Evolutionary conservation across 1,140 invertebrate species (phyloP).

Genomic region (Dinoponera quadriceps): DNA sequence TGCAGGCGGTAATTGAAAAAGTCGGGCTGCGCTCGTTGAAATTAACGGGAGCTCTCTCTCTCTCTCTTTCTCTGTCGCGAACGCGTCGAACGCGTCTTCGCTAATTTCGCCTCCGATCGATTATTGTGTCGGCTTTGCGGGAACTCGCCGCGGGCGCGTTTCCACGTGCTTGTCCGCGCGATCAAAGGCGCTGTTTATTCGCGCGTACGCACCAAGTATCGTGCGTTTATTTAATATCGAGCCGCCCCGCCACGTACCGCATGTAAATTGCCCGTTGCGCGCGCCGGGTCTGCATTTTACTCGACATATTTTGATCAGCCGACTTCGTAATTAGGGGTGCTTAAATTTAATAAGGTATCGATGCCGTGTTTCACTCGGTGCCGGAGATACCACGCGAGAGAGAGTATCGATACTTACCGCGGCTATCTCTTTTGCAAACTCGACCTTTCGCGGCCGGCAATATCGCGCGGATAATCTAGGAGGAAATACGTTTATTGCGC

Average conservation of each 20-base stretch:
- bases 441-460: conserved; percentile 26
- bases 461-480: conserved; percentile 23
- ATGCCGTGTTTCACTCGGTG: conserved; percentile 26
- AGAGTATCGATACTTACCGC: neutral
- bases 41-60: neutral
- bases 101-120: conserved; percentile 36
- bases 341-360: conserved; percentile 48
- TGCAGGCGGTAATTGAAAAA: neutral
- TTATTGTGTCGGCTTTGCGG: conserved; percentile 18
- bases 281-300: conserved; percentile 21
- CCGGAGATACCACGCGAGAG: neutral
- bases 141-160: conserved; percentile 39
- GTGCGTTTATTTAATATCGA: conserved; percentile 50
- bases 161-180: conserved; percentile 42
- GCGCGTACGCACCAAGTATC: conserved; percentile 16
- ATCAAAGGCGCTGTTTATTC: conserved; percentile 47
- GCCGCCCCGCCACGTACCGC: conserved; percentile 8
- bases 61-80: neutral
- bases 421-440: conserved; percentile 40
- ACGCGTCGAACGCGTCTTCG: neutral
- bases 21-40: neutral
- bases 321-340: conserved; percentile 51
- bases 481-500: neutral
- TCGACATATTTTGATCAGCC: conserved; percentile 40
- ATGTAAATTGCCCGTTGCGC: conserved; percentile 46